phyloP scores from a whole-genome alignment of 2,888 invertebrate genomes.

The Ceraclea dissimilis region DNA sequence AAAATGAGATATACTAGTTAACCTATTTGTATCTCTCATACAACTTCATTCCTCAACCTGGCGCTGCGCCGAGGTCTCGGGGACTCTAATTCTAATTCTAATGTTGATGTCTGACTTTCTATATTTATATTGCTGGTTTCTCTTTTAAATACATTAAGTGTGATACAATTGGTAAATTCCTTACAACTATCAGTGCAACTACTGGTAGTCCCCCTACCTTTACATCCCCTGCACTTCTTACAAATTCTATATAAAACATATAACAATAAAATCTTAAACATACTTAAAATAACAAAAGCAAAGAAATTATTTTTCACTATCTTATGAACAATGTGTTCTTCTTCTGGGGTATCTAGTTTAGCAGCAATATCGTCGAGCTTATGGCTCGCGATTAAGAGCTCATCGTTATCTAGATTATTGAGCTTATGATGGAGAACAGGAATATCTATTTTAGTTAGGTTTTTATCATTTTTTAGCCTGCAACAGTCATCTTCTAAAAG shows the following conservation, averaged over 20 bases:
- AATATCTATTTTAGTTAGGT: neutral
- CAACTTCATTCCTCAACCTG: too few species aligned
- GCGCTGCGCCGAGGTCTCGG: too few species aligned
- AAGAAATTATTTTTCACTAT: neutral
- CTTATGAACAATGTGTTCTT: neutral
- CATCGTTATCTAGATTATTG: neutral
- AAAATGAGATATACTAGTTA: too few species aligned
- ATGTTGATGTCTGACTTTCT: too few species aligned
- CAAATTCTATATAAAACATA: neutral
- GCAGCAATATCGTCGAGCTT: neutral
- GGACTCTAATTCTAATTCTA: too few species aligned
- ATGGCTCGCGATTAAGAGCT: neutral
- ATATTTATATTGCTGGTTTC: too few species aligned
- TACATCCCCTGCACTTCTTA: neutral
- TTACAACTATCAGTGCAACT: too few species aligned
- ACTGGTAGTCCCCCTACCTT: neutral
- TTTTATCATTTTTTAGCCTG: neutral
- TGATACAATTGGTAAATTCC: too few species aligned
- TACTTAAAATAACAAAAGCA: neutral
- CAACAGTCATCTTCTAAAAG: neutral
- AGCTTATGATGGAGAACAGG: neutral
- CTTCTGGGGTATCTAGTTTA: neutral
- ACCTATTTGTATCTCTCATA: too few species aligned
- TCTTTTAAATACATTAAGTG: too few species aligned
- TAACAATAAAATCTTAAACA: neutral